Conservation (phyloP, 1,140 invertebrate species). For the Cardiocondyla obscurior region DNA sequence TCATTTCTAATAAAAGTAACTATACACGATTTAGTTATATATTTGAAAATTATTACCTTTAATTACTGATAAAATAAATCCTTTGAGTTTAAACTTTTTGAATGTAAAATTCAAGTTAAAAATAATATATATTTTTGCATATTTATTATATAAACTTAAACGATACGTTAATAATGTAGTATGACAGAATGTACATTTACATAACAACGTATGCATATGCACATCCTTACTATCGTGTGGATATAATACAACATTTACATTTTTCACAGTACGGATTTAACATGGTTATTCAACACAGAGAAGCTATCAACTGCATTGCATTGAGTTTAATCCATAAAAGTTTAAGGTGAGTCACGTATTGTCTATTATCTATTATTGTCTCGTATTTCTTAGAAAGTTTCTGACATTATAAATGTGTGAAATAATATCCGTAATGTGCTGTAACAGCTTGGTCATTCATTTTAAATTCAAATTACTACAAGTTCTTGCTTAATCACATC, state of each 20-base stretch:
- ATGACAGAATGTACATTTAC: background rate
- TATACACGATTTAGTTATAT: background rate
- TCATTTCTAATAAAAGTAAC: background rate
- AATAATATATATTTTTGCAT: too few relatives aligned
- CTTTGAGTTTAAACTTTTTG: too few relatives aligned
- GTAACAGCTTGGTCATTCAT: background rate
- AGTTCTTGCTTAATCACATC: background rate
- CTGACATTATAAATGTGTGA: background rate
- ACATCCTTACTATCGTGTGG: too few relatives aligned
- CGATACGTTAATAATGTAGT: too few relatives aligned
- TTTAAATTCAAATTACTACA: constrained; percentile 29
- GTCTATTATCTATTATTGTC: constrained; percentile 21
- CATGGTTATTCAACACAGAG: constrained; percentile 98
- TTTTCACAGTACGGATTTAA: constrained; percentile 96
- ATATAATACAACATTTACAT: background rate
- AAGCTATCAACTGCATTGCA: constrained; percentile 99
- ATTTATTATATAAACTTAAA: too few relatives aligned
- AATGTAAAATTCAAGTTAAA: too few relatives aligned
- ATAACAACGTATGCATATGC: background rate
- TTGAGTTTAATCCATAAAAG: constrained; percentile 98
- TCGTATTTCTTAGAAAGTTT: background rate
- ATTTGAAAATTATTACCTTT: too few relatives aligned
- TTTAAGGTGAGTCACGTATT: constrained; percentile 86
- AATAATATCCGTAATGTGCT: background rate
- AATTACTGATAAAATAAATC: too few relatives aligned